A percentile compares a stretch with the other conserved stretches of the same genome.
phyloP scores from a whole-genome alignment of 2,797 vertebrate species.

The Syncerus caffer region DNA sequence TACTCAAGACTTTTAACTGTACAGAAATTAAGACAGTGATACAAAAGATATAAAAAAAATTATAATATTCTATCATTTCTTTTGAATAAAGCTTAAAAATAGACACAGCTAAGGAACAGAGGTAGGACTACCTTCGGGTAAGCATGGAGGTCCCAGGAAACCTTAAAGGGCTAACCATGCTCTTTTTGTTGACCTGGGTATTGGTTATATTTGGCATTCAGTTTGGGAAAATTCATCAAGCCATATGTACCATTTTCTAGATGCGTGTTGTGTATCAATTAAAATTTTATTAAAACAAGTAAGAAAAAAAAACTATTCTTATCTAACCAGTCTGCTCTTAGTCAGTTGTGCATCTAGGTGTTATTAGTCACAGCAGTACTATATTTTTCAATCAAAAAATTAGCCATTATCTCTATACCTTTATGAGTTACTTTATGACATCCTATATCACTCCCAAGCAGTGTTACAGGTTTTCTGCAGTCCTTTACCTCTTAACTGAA shows the following conservation, averaged over 20 bases:
- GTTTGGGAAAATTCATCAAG: background rate
- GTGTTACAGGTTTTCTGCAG: background rate
- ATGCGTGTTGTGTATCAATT: background rate
- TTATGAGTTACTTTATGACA: background rate
- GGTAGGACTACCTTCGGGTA: background rate
- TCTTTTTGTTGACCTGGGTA: background rate
- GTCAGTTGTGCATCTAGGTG: background rate
- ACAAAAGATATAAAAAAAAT: background rate
- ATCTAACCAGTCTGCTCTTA: background rate
- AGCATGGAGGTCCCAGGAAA: background rate
- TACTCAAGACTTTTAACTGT: background rate
- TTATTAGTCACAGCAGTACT: background rate
- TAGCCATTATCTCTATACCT: background rate
- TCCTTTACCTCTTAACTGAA: background rate
- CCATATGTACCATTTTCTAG: background rate
- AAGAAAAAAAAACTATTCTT: background rate
- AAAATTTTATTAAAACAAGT: conserved; percentile 28
- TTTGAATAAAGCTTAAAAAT: background rate
- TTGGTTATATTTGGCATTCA: background rate
- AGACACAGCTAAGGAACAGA: background rate
- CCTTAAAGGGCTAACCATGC: background rate
- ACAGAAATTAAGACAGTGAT: background rate
- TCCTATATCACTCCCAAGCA: background rate
- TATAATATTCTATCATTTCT: background rate
- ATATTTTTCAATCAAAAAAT: background rate